Percentiles rank a stretch among this genome's conserved stretches.
These are phyloP conservation scores for Sternotherus odoratus DNA, from an alignment of 2,797 vertebrate genomes.

Conservation along the genomic window DNA sequence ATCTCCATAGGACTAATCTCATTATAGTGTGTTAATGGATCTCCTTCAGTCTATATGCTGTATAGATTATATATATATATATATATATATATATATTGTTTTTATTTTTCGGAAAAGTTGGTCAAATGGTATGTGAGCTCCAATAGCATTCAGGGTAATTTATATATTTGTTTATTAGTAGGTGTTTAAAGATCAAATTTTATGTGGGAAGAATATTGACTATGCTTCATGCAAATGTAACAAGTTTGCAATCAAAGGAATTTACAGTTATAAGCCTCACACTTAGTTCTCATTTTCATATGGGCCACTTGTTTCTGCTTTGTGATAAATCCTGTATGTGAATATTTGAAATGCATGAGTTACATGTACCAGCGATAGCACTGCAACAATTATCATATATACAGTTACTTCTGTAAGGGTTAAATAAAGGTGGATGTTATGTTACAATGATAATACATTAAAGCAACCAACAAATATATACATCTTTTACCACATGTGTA, in stretches of 20 bases:
- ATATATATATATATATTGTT: neutral
- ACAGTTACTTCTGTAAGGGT: neutral
- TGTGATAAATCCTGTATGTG: neutral
- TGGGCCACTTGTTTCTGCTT: neutral
- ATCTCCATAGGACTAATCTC: neutral
- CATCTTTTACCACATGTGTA: conserved; percentile 35
- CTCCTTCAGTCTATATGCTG: neutral
- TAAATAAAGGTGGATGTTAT: conserved; percentile 40
- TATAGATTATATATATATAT: neutral
- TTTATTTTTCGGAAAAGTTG: conserved; percentile 8
- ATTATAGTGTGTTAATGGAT: neutral
- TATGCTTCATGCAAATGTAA: neutral
- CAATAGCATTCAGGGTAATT: conserved; percentile 12
- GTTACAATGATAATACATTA: conserved; percentile 26
- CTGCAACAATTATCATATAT: neutral
- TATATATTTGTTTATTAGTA: conserved; percentile 30
- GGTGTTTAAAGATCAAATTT: conserved; percentile 13
- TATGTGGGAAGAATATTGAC: neutral
- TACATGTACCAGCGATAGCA: conserved; percentile 69
- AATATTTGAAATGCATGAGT: conserved; percentile 64
- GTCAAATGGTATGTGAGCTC: neutral
- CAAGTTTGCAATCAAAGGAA: neutral
- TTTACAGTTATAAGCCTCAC: conserved; percentile 15
- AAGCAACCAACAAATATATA: conserved; percentile 33
- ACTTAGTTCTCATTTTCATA: neutral